Evolutionary conservation across 2,888 invertebrate genomes (phyloP), one percentile per base, ranked within the genome.

Genomic region (Drosophila yooni): DNA sequence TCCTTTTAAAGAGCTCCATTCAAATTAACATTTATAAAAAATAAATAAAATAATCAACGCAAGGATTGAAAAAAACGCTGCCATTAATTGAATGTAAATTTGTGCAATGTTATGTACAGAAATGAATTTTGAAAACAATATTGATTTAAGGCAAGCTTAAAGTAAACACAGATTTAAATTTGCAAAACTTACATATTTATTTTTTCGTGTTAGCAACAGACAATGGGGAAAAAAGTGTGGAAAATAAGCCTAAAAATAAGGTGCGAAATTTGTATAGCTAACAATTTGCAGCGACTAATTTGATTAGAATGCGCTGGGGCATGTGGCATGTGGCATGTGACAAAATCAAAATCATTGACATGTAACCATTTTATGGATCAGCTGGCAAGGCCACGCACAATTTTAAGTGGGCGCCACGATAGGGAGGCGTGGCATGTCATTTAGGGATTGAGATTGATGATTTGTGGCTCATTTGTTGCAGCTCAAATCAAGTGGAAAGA

Each of bases 351-450:
- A 73, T 72, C 89, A 81, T 68, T 90, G 87, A 83, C 82, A 74
- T 89, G 90, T 81, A 70, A 79, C 79, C 70, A 75, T 80, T 85
- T 89, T 73, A 89, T 74, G 89, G 80, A 79, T 87, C 90, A 89
- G 68, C 70, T 71, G 70, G 53, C 72, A 60, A 25, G 0, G 63
- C 27, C 33, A 79, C 63, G 56, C 66, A 64, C 29, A 40, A 52
- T 48, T 51, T 25, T 29, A n/a, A 51, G 29, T 51, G 27, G n/a
- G 21, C 53, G 10, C 7, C 7, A 31, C 36, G 18, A 18, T 11
- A 7, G 21, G 11, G 33, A 38, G 53, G 36, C 52, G 40, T 66
- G 72, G 51, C 38, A 33, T 18, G 18, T 33, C 25, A 25, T 15
- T 18, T 13, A 29, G 15, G 5, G 40, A 34, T 70, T 38, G 29